These are phyloP conservation scores for Zaprionus taronus DNA, from an alignment of 1,140 invertebrate genomes.

Conservation along the genomic window DNA sequence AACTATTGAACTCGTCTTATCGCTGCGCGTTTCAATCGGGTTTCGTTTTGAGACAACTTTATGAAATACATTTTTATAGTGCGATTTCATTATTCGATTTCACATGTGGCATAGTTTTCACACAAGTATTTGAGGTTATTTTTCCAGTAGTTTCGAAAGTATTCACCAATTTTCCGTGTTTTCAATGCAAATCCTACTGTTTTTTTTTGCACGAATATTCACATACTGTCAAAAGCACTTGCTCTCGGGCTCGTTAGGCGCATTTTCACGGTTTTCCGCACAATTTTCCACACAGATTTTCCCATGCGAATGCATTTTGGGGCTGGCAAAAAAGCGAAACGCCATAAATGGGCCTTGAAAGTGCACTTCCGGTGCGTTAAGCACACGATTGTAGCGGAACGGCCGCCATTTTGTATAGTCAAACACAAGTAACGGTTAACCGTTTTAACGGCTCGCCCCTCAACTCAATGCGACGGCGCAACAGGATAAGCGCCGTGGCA, in stretches of 20 bases:
- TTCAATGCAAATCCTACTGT: neutral
- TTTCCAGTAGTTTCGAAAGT: conserved; percentile 29
- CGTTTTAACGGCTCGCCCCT: neutral
- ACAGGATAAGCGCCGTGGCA: conserved; percentile 56
- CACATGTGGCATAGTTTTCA: conserved; percentile 35
- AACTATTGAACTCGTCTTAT: conserved; percentile 72
- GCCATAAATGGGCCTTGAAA: conserved; percentile 53
- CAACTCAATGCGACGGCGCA: conserved; percentile 69
- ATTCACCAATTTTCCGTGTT: neutral
- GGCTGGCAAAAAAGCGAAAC: conserved; percentile 21
- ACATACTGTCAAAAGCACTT: neutral
- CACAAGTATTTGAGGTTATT: conserved; percentile 57
- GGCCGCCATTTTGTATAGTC: conserved; percentile 28
- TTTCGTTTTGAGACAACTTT: conserved; percentile 3
- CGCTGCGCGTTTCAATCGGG: conserved; percentile 28
- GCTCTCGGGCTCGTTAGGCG: neutral
- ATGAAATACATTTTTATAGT: neutral
- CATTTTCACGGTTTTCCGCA: conserved; percentile 15
- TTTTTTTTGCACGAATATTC: neutral
- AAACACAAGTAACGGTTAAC: neutral
- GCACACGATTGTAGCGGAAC: conserved; percentile 34
- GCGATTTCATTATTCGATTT: conserved; percentile 17
- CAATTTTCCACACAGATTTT: conserved; percentile 38
- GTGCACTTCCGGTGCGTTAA: conserved; percentile 70
- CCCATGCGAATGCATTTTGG: conserved; percentile 45